phyloP scores from a whole-genome alignment of 2,797 vertebrate genomes.

The Mus spretus region DNA sequence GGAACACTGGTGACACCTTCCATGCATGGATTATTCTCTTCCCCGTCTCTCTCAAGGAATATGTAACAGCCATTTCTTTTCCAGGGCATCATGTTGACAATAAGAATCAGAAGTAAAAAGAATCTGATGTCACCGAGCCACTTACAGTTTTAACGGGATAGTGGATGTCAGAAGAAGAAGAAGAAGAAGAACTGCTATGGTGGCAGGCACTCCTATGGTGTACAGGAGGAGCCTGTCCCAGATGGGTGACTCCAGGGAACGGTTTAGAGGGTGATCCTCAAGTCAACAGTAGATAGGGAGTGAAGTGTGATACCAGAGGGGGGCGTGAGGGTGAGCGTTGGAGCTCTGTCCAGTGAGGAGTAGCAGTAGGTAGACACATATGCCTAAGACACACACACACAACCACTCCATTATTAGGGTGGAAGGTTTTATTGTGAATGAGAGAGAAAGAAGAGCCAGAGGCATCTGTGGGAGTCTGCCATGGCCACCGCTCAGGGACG shows the following conservation, averaged over 20 bases:
- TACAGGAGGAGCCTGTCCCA: not conserved
- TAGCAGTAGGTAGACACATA: fast-evolving
- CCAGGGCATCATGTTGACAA: not conserved
- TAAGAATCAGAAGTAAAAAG: not conserved
- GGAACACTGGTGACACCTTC: not conserved
- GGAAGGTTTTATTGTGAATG: not conserved
- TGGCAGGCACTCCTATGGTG: not conserved
- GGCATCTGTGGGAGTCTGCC: not conserved
- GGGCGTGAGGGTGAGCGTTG: no score
- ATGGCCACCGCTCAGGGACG: not conserved
- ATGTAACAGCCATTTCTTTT: not conserved
- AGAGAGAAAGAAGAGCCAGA: not conserved
- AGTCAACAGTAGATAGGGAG: not conserved
- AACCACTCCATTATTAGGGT: not conserved
- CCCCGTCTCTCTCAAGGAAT: not conserved
- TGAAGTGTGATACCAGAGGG: not conserved
- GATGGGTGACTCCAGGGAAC: not conserved
- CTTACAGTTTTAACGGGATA: not conserved
- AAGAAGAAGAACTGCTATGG: not conserved
- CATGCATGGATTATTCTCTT: fast-evolving
- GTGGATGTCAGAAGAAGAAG: not conserved
- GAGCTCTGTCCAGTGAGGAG: not conserved
- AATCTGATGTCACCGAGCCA: not conserved
- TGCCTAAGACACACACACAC: not conserved
- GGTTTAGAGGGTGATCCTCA: not conserved